Evolutionary conservation across 2,797 vertebrate species (phyloP), one percentile per base, ranked within the genome.

Genomic region (Alosa sapidissima): DNA sequence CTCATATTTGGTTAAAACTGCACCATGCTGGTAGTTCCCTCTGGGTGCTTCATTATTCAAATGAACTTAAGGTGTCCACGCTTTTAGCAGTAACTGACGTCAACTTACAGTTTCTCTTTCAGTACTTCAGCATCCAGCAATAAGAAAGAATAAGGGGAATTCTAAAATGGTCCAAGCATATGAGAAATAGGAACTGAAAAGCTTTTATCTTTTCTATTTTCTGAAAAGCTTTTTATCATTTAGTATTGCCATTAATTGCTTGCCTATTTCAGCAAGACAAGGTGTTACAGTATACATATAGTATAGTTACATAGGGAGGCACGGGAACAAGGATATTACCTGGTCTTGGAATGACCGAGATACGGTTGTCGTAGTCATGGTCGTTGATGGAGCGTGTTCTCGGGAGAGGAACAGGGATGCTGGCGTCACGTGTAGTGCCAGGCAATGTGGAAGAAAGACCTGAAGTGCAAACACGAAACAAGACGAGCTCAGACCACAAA

Each of bases 301-400:
- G 28, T 1, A 2, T 2, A 45, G 72, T 6, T 41, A 3, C 14
- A 1, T 19, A 7, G 41, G 33, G 14, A 4, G 14, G 14, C 14
- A 16, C 13, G 16, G 33, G 14, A 24, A 2, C n/a, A 8, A 24
- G 7, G 19, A 21, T 7, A 21, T 47, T 47, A 90, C 90, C 82
- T 45, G 86, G 81, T 82, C 72, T 86, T 51, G 88, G 88, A 65
- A 89, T 84, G 33, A 89, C 87, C 65, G 89, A n/a, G 19, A 89
- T 65, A 11, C 91, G 90, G 81, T 92, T 92, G 81, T 92, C 91
- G 28, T 92, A 92, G 81, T 89, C 90, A 85, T 92, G 91, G 28
- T 91, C 87, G 36, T 48, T 78, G 62, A 86, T 7, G 0, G 91
- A 91, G 13, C 81, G 86, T 8, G 82, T 81, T 86, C 90, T 90